Base-by-base conservation (phyloP, 2,113 vertebrate genomes). In the Pyrgilauda ruficollis region DNA sequence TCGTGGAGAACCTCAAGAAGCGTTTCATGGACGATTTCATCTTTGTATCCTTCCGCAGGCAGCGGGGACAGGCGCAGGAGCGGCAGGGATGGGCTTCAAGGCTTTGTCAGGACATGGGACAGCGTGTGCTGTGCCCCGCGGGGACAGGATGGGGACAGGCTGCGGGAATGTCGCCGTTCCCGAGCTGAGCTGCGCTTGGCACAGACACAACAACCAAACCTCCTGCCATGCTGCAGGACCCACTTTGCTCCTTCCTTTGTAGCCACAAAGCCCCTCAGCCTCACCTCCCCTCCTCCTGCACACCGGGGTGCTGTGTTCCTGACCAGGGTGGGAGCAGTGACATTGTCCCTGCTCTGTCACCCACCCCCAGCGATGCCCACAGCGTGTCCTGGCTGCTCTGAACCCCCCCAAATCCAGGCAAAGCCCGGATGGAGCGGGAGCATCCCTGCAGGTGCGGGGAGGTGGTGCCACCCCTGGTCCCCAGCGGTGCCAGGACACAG, bases 11-110 rank as follows among this genome's bases (percentile, higher is more conserved):
- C 96, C 99, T 99, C n/a, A 99, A 99, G 96, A 99, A 99, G 94
- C 98, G 99, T 90, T 99, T 98, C 93, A 97, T 99, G 98, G 99
- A 99, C 0, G 99, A 99, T 93, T 99, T 99, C 97, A 99, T 99
- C 92, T 99, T 99, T 23, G 99, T 99, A 99, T 98, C 99, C 99
- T 97, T 97, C 64, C 95, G 3, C 0, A 16, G 50, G n/a, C 80
- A 2, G 6, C 0, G 3, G 3, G 82, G 58, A 17, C 1, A 1
- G 9, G 21, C 63, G 0, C 10, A 1, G 55, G 56, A 70, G 66
- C 2, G 2, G 49, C 27, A 20, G 52, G 64, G 46, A 12, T 20
- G 12, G 15, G 10, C 30, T 18, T 4, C 44, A 6, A 39, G 56
- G 35, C 31, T 79, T 44, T 12, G 30, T 15, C 46, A 23, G 47